Conservation (phyloP, 2,888 invertebrate genomes). For the Margaritifera margaritifera region DNA sequence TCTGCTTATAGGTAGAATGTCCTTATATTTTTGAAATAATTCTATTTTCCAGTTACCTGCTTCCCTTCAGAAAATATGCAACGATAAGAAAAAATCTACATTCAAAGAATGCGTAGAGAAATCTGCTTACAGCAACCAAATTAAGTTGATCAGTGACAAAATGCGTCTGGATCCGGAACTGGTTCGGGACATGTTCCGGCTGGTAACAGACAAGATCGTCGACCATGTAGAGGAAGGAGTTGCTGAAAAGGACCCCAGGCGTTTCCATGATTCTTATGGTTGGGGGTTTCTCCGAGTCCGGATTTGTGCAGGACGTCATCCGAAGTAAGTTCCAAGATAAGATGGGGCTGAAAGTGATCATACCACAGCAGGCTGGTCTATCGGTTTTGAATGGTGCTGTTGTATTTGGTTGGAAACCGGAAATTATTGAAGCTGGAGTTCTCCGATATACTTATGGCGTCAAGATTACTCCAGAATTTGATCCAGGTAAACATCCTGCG, state of each 20-base stretch:
- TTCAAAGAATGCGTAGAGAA: constrained; percentile 3
- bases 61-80: constrained; percentile 6
- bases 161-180: constrained; percentile 2
- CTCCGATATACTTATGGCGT: constrained; percentile 9
- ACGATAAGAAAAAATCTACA: background rate
- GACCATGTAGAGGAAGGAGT: constrained; percentile 6
- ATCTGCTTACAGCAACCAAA: too few species aligned
- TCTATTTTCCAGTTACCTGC: constrained; percentile 9
- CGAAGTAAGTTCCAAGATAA: background rate
- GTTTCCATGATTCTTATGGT: constrained; percentile 21
- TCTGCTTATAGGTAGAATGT: too few species aligned
- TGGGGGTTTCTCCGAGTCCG: constrained; percentile 20
- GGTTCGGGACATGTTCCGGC: constrained; percentile 4
- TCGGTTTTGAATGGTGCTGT: constrained; percentile 10
- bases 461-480: constrained; percentile 1
- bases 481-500: constrained; percentile 9
- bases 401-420: constrained; percentile 7
- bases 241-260: background rate
- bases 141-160: too few species aligned
- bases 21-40: too few species aligned
- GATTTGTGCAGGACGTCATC: too few species aligned
- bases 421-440: constrained; percentile 2
- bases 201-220: constrained; percentile 8
- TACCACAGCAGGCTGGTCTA: constrained; percentile 10
- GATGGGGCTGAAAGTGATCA: constrained; percentile 2